phyloP scores from a whole-genome alignment of 2,113 vertebrate genomes.

The Macheiramphus alcinus region DNA sequence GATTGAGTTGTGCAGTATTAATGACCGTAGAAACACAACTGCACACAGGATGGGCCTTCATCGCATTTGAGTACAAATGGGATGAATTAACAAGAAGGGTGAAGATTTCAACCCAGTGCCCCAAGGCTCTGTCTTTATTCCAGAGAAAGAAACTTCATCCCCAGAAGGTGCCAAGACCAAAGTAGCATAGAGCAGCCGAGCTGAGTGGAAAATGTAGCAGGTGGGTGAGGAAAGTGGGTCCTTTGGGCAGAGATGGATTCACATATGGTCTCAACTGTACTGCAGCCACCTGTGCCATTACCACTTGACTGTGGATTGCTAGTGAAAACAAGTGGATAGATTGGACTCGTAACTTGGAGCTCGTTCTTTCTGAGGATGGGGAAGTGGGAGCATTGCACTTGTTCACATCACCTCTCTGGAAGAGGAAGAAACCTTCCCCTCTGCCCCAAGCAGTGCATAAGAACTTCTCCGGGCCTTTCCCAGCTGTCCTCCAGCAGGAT shows the following conservation, averaged over 20 bases:
- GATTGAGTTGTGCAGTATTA: background rate
- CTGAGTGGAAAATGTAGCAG: background rate
- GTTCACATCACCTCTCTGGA: background rate
- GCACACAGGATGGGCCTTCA: background rate
- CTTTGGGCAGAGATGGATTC: background rate
- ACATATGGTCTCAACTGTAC: background rate
- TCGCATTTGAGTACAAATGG: background rate
- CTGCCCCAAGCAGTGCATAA: background rate
- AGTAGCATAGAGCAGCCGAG: background rate
- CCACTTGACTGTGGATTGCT: background rate
- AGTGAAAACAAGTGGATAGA: background rate
- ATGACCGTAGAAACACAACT: background rate
- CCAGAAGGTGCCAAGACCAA: background rate
- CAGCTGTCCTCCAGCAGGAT: background rate
- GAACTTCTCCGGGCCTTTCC: background rate
- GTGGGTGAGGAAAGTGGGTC: background rate
- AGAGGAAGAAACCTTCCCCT: background rate
- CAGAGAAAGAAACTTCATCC: background rate
- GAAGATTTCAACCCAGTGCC: background rate
- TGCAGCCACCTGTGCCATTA: background rate
- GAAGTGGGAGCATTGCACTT: background rate
- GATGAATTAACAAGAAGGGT: background rate
- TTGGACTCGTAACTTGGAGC: background rate
- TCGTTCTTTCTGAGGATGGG: background rate
- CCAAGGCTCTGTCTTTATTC: background rate